Conservation (phyloP, 2,113 vertebrate genomes). For the Archocentrus centrarchus region DNA sequence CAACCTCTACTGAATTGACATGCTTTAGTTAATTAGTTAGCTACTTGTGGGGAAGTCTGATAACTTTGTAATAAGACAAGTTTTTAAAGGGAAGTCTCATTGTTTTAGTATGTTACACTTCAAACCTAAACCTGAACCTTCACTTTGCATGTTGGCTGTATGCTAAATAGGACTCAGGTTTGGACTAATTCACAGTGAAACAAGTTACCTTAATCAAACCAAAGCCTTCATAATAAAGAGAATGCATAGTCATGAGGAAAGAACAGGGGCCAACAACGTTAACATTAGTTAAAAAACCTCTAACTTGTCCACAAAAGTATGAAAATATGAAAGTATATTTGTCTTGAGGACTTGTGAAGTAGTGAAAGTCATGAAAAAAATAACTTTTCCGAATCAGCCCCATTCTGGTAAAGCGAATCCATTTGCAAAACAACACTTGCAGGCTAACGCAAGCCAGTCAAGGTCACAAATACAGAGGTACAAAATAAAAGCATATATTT, state of each 20-base stretch:
- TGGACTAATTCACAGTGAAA: slow-evolving; percentile 70
- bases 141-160: not conserved
- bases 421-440: not conserved
- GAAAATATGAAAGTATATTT: slow-evolving; percentile 33
- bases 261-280: not conserved
- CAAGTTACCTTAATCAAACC: slow-evolving; percentile 34
- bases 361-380: slow-evolving; percentile 3
- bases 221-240: slow-evolving; percentile 45
- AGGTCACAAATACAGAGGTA: not conserved
- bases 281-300: not conserved
- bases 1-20: not conserved
- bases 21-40: not conserved
- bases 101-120: not conserved
- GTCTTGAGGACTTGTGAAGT: not conserved
- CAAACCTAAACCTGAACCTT: not conserved
- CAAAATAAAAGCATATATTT: not conserved
- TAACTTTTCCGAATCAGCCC: not conserved
- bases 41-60: not conserved
- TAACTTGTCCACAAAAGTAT: slow-evolving; percentile 11
- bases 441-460: not conserved
- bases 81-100: not conserved
- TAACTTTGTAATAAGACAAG: not conserved
- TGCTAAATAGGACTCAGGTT: not conserved
- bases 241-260: slow-evolving; percentile 74
- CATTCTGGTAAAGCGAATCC: not conserved